Evolutionary conservation across 2,113 vertebrate genomes (phyloP).

Genomic region (Stercorarius parasiticus): DNA sequence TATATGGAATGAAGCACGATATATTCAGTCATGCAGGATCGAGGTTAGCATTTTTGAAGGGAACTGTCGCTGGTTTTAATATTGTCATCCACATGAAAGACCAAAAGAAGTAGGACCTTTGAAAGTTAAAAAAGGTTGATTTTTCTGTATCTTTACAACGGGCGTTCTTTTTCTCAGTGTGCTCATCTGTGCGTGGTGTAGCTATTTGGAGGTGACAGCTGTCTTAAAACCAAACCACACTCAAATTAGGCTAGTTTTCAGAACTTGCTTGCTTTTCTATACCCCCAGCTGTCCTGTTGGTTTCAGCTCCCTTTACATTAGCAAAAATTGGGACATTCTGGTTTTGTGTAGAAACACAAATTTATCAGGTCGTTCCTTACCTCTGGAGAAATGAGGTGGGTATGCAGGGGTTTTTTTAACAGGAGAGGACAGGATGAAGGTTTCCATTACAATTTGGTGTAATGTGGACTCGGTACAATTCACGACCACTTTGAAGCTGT

Average conservation of each 20-base stretch:
- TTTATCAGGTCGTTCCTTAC: background rate
- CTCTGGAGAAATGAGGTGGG: background rate
- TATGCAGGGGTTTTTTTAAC: background rate
- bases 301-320: background rate
- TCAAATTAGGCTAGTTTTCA: background rate
- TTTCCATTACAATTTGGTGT: background rate
- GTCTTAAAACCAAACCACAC: background rate
- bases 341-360: background rate
- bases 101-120: background rate
- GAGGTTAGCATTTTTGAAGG: background rate
- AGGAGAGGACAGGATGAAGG: background rate
- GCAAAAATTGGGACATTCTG: constrained; percentile 9
- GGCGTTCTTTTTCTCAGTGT: background rate
- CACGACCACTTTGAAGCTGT: background rate
- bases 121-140: background rate
- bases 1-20: background rate
- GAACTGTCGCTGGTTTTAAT: background rate
- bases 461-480: background rate
- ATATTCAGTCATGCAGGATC: background rate
- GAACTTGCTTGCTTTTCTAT: background rate
- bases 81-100: background rate
- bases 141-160: background rate
- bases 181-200: background rate
- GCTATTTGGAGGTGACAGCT: background rate
- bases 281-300: background rate